Evolutionary conservation across 2,888 invertebrate species (phyloP).

Genomic region (Leptura quadrifasciata): DNA sequence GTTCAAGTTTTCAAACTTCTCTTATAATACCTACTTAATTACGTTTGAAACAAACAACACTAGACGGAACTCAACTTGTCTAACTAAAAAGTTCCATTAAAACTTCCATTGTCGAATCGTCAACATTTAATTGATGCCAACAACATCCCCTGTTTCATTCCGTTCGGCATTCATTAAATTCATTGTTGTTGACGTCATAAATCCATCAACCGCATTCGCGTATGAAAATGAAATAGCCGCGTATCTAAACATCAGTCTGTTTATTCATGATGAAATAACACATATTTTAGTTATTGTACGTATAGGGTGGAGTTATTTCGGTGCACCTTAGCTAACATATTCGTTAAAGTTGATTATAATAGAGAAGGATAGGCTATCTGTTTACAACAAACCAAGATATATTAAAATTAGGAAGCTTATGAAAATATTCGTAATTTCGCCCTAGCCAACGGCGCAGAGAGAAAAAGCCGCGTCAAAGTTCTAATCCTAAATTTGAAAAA

Average conservation of each 20-base stretch:
- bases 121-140: background rate
- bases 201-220: too few relatives aligned
- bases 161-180: background rate
- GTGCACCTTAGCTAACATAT: too few relatives aligned
- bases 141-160: background rate
- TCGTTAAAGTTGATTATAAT: too few relatives aligned
- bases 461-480: too few relatives aligned
- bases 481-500: too few relatives aligned
- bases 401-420: too few relatives aligned
- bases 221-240: too few relatives aligned
- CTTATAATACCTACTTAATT: background rate
- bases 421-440: too few relatives aligned
- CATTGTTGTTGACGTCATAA: background rate
- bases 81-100: background rate
- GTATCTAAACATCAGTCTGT: background rate
- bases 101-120: background rate
- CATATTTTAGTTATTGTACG: background rate
- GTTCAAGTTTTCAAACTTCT: background rate
- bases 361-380: too few relatives aligned
- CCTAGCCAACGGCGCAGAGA: too few relatives aligned
- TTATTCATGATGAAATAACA: background rate
- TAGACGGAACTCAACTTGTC: background rate
- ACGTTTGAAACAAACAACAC: background rate
- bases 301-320: too few relatives aligned
- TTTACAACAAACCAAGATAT: too few relatives aligned